Conservation (phyloP, 2,888 invertebrate genomes). For the Macropis europaea region DNA sequence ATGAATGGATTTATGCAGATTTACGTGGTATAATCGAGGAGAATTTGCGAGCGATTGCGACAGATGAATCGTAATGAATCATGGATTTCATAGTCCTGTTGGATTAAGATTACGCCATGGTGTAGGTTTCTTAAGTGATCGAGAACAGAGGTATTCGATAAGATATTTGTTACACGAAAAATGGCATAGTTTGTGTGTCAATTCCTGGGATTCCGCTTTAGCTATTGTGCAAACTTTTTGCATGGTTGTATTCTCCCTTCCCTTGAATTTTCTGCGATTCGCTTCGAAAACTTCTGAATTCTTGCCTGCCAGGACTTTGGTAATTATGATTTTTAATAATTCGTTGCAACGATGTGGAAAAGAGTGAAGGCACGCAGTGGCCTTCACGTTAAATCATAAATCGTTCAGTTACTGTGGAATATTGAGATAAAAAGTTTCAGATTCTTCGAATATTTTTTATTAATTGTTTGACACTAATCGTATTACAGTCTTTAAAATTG, state of each 20-base stretch:
- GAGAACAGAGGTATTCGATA: slow-evolving; percentile 17
- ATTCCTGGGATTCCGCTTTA: slow-evolving; percentile 33
- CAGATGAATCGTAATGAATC: not conserved
- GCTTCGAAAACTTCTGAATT: not conserved
- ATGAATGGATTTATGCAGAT: too few relatives aligned
- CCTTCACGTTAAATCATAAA: too few relatives aligned
- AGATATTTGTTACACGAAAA: slow-evolving; percentile 29
- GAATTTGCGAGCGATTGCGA: not conserved
- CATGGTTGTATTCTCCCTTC: slow-evolving; percentile 11
- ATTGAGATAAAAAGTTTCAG: too few relatives aligned
- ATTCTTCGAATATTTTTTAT: too few relatives aligned
- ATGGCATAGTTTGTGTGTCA: not conserved
- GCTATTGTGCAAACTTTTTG: slow-evolving; percentile 8
- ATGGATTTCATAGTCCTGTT: slow-evolving; percentile 6
- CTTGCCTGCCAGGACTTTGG: too few relatives aligned
- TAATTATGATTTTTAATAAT: too few relatives aligned
- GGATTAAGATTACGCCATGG: not conserved
- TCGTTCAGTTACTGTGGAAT: too few relatives aligned
- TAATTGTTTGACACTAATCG: too few relatives aligned
- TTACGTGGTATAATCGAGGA: not conserved
- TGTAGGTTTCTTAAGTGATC: slow-evolving; percentile 16
- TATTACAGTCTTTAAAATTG: too few relatives aligned
- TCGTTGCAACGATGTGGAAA: too few relatives aligned
- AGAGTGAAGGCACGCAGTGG: too few relatives aligned
- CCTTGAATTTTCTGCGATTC: not conserved